Conservation (phyloP, 1,140 invertebrate species). For the Dryas iulia region DNA sequence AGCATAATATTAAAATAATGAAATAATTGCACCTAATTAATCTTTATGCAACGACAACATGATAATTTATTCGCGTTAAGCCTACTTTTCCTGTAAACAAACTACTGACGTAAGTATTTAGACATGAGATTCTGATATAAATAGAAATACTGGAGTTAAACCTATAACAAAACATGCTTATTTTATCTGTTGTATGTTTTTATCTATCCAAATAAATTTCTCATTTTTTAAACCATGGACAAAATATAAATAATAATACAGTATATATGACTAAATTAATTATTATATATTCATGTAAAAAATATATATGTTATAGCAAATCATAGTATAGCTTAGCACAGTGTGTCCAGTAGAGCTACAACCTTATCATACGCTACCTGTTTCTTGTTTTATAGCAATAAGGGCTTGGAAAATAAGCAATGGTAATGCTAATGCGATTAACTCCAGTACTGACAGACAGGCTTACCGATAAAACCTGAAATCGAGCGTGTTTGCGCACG, state of each 20-base stretch:
- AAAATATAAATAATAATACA: neutral
- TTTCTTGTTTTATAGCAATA: conserved; percentile 31
- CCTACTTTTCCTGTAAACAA: conserved; percentile 22
- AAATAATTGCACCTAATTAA: conserved; percentile 20
- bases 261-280: too few relatives aligned
- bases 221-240: neutral
- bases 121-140: neutral
- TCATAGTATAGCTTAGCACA: neutral
- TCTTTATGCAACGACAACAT: conserved; percentile 21
- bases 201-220: too few relatives aligned
- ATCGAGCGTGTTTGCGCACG: conserved; percentile 2
- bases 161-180: too few relatives aligned
- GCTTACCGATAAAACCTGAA: conserved; percentile 11
- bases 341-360: neutral
- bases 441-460: conserved; percentile 19
- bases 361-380: conserved; percentile 10
- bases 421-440: conserved; percentile 21
- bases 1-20: conserved; percentile 17
- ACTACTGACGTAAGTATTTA: neutral
- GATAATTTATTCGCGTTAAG: conserved; percentile 25
- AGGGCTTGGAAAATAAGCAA: conserved; percentile 29
- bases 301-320: neutral
- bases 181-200: too few relatives aligned
- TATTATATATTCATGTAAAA: too few relatives aligned
- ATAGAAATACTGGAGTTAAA: too few relatives aligned